Percentiles rank a stretch among this genome's conserved stretches.
phyloP scores from a whole-genome alignment of 2,888 invertebrate species.

The Gasteruption jaculator region DNA sequence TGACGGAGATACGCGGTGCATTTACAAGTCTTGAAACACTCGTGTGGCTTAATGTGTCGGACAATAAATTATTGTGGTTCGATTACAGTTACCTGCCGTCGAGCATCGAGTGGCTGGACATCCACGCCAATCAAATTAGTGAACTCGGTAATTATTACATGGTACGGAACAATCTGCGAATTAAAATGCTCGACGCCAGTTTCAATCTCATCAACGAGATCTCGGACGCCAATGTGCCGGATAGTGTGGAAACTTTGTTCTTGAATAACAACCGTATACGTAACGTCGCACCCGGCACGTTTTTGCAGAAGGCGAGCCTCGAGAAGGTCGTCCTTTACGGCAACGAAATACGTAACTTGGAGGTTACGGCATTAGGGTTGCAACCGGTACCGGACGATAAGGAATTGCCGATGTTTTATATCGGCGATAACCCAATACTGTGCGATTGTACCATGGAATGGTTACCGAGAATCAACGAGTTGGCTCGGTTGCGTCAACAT shows the following conservation, averaged over 20 bases:
- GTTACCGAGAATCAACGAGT: constrained; percentile 74
- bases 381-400: constrained; percentile 63
- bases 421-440: constrained; percentile 77
- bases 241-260: constrained; percentile 68
- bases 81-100: constrained; percentile 75
- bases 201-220: constrained; percentile 68
- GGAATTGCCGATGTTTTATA: constrained; percentile 73
- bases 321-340: constrained; percentile 74
- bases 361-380: constrained; percentile 67
- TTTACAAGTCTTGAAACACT: constrained; percentile 71
- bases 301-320: constrained; percentile 63
- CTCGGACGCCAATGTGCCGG: constrained; percentile 66
- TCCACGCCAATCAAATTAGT: constrained; percentile 74
- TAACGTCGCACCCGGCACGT: constrained; percentile 67
- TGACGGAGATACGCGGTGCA: constrained; percentile 73
- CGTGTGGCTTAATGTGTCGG: constrained; percentile 77
- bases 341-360: constrained; percentile 69
- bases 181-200: constrained; percentile 75
- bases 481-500: constrained; percentile 68
- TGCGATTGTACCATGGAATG: constrained; percentile 89
- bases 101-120: constrained; percentile 75
- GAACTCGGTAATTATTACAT: constrained; percentile 71
- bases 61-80: constrained; percentile 74
- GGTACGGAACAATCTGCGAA: constrained; percentile 60
- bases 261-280: constrained; percentile 72